These are phyloP conservation scores for Bucco capensis DNA, from an alignment of 2,113 vertebrate species.

Conservation along the genomic window DNA sequence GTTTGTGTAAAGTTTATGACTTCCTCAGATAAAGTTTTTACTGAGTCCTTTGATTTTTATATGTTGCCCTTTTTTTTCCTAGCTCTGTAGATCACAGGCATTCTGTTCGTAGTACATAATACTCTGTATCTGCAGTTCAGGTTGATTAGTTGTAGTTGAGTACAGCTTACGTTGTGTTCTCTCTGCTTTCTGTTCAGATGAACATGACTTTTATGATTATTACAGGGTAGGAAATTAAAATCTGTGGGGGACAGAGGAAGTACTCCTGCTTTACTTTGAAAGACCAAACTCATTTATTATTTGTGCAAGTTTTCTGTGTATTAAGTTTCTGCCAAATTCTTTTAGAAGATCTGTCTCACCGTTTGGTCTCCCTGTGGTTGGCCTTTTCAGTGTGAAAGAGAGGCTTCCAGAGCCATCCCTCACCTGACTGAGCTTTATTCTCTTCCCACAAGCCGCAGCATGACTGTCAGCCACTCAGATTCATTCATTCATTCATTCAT, in stretches of 20 bases:
- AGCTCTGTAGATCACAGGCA: background rate
- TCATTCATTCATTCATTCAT: too few species aligned
- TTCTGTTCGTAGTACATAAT: background rate
- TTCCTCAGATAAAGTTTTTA: background rate
- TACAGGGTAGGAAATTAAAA: background rate
- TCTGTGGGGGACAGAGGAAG: background rate
- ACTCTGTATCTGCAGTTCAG: background rate
- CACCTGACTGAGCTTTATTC: background rate
- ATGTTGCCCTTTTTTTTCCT: background rate
- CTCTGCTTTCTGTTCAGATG: background rate
- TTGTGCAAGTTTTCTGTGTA: background rate
- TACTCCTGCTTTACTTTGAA: background rate
- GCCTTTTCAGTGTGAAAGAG: background rate
- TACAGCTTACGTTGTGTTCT: background rate
- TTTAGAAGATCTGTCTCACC: background rate
- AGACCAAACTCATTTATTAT: background rate
- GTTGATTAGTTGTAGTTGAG: background rate
- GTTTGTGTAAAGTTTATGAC: background rate
- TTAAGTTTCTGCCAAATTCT: background rate
- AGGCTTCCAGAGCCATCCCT: background rate
- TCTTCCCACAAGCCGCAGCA: background rate
- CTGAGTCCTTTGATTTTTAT: background rate
- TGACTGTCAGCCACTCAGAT: background rate
- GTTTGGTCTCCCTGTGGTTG: rapidly evolving
- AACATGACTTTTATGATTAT: background rate